These are phyloP conservation scores for Ophion costatus DNA, from an alignment of 2,888 invertebrate species.

Conservation along the genomic window DNA sequence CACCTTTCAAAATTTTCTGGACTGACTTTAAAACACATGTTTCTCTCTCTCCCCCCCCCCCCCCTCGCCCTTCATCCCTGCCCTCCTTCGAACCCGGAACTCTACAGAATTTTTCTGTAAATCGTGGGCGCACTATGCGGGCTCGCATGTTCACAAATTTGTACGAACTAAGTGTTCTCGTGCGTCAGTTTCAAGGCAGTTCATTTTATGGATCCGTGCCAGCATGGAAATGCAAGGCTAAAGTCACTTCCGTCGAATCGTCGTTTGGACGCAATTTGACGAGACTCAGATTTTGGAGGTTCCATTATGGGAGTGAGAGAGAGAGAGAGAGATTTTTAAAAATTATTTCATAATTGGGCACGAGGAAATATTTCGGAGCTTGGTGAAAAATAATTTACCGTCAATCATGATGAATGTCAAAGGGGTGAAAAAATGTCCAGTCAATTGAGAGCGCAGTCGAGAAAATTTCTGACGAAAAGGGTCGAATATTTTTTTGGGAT, in stretches of 20 bases:
- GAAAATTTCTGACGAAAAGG: too few relatives aligned
- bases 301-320: too few relatives aligned
- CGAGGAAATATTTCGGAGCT: too few relatives aligned
- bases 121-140: slow-evolving; percentile 45
- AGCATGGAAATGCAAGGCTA: slow-evolving; percentile 16
- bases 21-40: slow-evolving; percentile 47
- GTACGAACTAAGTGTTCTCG: slow-evolving; percentile 35
- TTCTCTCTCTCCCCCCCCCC: slow-evolving; percentile 8
- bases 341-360: too few relatives aligned
- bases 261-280: too few relatives aligned
- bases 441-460: too few relatives aligned
- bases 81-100: slow-evolving; percentile 48
- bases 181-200: not conserved
- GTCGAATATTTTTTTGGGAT: too few relatives aligned
- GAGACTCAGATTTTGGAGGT: too few relatives aligned
- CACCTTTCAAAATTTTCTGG: slow-evolving; percentile 13
- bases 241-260: slow-evolving; percentile 32
- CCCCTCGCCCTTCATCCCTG: not conserved
- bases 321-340: too few relatives aligned
- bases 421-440: too few relatives aligned
- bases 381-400: too few relatives aligned
- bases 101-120: slow-evolving; percentile 49
- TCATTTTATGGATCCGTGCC: not conserved
- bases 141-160: slow-evolving; percentile 55
- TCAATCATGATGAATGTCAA: too few relatives aligned